Evolutionary conservation across 1,140 invertebrate species (phyloP), one percentile per base, ranked within the genome.

Genomic region (Drusus annulatus): DNA sequence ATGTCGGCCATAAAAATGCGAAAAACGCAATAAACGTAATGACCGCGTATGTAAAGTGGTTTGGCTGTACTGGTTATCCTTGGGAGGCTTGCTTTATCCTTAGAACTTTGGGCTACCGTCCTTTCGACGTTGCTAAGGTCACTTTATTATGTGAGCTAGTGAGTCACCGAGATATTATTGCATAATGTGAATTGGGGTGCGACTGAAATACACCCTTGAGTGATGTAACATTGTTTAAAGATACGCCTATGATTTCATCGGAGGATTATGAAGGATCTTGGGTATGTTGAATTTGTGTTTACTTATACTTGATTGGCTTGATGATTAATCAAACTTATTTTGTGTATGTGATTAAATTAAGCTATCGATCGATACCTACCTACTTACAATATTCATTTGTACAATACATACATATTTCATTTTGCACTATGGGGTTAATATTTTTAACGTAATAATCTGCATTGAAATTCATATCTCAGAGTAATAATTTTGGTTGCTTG

Each of bases 1-100:
- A 82, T 80, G 73, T 50, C 79, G 58, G 6, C 58, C 25, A 54
- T 45, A 79, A 79, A 79, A 79, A 71, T 28, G 16, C 52, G 23
- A 75, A 75, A 31, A 56, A 25, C 52, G 71, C 54, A 75, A 75
- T 75, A 75, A 75, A 75, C 25, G 52, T 58, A 75, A 75, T 75
- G 71, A 75, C 16, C 71, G 54, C 28, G 71, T 58, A 75, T 75
- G 52, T 8, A 36, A 58, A 75, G 71, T 56, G 71, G 52, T 56
- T 75, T 31, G 54, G 23, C 36, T 10, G 36, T 45, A 45, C 36
- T 7, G 52, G 10, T 45, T 56, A 75, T 75, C 71, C 52, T 58
- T 58, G 71, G 23, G 28, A 23, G 8, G 25, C n/a, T 56, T 13
- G 23, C 8, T 31, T 25, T 56, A 75, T 75, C 71, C 52, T 58